These are phyloP conservation scores for Chrysolina haemoptera DNA, from an alignment of 2,888 invertebrate genomes.

Conservation along the genomic window DNA sequence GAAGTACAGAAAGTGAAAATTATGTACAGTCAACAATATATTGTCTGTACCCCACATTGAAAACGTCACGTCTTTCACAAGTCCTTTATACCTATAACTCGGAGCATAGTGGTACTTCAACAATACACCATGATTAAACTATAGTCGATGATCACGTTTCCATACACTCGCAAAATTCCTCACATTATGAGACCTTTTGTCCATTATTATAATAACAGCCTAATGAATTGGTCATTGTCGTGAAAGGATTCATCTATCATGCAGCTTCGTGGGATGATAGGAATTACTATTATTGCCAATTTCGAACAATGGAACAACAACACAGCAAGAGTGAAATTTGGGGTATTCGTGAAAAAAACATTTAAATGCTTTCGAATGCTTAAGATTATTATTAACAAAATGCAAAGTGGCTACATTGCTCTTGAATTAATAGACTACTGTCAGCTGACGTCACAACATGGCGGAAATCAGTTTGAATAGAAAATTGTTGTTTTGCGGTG, in stretches of 20 bases:
- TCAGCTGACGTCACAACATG: too few species aligned
- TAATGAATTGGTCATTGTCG: constrained; percentile 8
- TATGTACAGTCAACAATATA: neutral
- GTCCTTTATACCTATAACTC: neutral
- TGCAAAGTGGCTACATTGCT: too few species aligned
- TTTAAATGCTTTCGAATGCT: too few species aligned
- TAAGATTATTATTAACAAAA: too few species aligned
- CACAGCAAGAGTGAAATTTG: too few species aligned
- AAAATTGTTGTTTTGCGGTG: too few species aligned
- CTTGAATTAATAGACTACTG: too few species aligned
- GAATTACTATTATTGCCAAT: neutral
- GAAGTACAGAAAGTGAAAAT: neutral
- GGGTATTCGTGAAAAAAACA: too few species aligned
- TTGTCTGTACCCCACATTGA: neutral
- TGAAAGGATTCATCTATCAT: neutral
- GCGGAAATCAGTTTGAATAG: too few species aligned
- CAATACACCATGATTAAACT: constrained; percentile 1
- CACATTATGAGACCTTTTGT: constrained; percentile 2
- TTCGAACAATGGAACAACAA: neutral
- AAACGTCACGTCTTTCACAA: neutral
- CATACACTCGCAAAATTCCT: constrained; percentile 4
- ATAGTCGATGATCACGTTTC: constrained; percentile 11
- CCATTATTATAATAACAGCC: neutral
- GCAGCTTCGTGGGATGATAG: neutral
- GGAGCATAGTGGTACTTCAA: neutral